Evolutionary conservation across 2,113 vertebrate genomes (phyloP).

Genomic region (Grammomys surdaster): DNA sequence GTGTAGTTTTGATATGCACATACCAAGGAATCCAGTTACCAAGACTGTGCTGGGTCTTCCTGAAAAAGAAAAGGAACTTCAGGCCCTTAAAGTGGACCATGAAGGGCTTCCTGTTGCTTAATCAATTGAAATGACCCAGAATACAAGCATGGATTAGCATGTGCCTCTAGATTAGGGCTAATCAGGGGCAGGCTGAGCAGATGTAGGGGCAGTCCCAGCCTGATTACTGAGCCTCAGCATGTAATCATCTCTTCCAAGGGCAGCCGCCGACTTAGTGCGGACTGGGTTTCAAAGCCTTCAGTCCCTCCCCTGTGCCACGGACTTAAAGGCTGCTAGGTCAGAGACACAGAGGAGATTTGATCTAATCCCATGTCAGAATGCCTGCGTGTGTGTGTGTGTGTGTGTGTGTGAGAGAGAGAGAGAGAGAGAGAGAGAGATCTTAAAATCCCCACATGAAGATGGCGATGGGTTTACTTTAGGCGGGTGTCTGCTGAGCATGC

Average conservation of each 20-base stretch:
- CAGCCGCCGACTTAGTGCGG: conserved; percentile 72
- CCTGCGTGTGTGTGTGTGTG: not conserved
- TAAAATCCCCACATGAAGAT: not conserved
- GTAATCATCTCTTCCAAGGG: conserved; percentile 87
- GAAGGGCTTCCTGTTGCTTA: conserved; percentile 82
- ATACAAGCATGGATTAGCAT: conserved; percentile 81
- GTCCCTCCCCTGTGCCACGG: conserved; percentile 37
- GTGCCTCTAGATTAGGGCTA: conserved; percentile 89
- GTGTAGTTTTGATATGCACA: not conserved
- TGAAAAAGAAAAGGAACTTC: not conserved
- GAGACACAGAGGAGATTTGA: conserved; percentile 80
- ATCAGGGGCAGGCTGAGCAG: conserved; percentile 86
- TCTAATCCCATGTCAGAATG: conserved; percentile 79
- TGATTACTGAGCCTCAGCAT: conserved; percentile 84
- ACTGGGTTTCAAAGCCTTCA: conserved; percentile 62
- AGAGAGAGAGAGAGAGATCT: not conserved
- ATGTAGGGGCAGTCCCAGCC: conserved; percentile 85
- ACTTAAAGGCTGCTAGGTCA: conserved; percentile 78
- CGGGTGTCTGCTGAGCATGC: not conserved
- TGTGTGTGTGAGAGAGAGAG: too few relatives aligned
- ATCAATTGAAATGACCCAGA: conserved; percentile 85
- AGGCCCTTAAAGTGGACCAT: conserved; percentile 36
- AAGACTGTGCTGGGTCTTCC: not conserved
- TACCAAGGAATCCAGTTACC: not conserved
- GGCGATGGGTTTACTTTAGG: conserved; percentile 20